phyloP scores from a whole-genome alignment of 2,113 vertebrate species.

The Gnathonemus echidnorhynchus region DNA sequence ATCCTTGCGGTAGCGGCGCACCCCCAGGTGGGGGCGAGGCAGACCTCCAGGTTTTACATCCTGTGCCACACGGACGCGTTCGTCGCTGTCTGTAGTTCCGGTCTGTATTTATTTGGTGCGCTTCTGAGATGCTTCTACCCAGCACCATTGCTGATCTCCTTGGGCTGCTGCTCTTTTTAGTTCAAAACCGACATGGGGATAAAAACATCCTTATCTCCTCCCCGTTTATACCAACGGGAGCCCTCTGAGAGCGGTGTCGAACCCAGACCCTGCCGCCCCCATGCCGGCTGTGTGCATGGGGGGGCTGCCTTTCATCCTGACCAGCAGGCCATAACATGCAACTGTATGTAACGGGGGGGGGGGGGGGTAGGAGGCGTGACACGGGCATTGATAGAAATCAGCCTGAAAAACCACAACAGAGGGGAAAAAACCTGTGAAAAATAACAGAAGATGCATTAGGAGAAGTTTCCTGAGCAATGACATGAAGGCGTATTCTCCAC shows the following conservation, averaged over 20 bases:
- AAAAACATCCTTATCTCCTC: slow-evolving; percentile 26
- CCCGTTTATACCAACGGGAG: slow-evolving; percentile 19
- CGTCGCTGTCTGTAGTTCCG: not conserved
- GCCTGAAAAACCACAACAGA: slow-evolving; percentile 15
- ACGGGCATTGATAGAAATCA: not conserved
- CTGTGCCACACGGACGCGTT: not conserved
- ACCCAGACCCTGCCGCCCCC: slow-evolving; percentile 36
- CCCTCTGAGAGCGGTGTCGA: slow-evolving; percentile 23
- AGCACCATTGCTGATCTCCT: not conserved
- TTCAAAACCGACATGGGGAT: not conserved
- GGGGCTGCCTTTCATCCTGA: not conserved
- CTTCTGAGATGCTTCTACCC: not conserved
- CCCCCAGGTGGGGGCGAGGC: not conserved
- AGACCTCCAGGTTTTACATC: not conserved
- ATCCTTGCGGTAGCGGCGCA: not conserved
- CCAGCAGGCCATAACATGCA: slow-evolving; percentile 1
- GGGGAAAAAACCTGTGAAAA: not conserved
- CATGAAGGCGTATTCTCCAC: not conserved
- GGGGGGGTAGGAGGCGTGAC: not conserved
- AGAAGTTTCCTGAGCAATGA: not conserved
- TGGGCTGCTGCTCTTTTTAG: not conserved
- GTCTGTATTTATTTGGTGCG: not conserved
- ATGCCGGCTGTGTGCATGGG: slow-evolving; percentile 11
- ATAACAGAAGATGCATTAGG: not conserved
- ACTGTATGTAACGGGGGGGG: slow-evolving; percentile 14